These are phyloP conservation scores for Heliothis virescens DNA, from an alignment of 1,140 invertebrate genomes.

Conservation along the genomic window DNA sequence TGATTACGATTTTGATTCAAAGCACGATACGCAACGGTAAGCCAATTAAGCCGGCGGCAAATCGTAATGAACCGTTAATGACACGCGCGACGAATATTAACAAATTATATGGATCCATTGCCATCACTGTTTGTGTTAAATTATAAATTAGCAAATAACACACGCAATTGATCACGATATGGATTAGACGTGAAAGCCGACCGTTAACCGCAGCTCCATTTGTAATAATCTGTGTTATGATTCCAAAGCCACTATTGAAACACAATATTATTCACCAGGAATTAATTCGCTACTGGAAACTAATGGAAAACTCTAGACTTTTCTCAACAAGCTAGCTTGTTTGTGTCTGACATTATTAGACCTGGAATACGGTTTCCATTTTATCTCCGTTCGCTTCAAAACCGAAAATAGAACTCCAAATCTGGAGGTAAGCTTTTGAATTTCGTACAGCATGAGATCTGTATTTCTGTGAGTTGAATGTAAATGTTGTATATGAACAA, in stretches of 20 bases:
- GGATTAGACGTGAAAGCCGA: slow-evolving; percentile 41
- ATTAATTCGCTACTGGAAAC: neutral
- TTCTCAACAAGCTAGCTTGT: neutral
- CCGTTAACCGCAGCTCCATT: slow-evolving; percentile 18
- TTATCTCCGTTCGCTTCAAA: neutral
- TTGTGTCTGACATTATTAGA: neutral
- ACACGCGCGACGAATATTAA: slow-evolving; percentile 69
- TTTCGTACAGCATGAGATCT: too few species aligned
- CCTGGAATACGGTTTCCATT: neutral
- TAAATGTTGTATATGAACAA: too few species aligned
- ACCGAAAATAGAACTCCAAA: neutral
- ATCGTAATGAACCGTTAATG: slow-evolving; percentile 81
- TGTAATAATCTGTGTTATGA: neutral
- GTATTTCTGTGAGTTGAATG: too few species aligned
- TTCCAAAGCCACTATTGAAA: slow-evolving; percentile 6
- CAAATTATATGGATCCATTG: slow-evolving; percentile 51
- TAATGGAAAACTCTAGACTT: neutral
- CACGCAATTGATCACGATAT: slow-evolving; percentile 39
- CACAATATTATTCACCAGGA: neutral
- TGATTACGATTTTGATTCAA: slow-evolving; percentile 67
- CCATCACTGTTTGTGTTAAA: slow-evolving; percentile 47
- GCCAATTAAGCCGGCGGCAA: slow-evolving; percentile 76
- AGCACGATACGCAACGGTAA: slow-evolving; percentile 76
- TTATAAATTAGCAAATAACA: slow-evolving; percentile 51
- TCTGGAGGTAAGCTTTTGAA: too few species aligned